Percentiles rank a stretch among this genome's conserved stretches.
phyloP scores from a whole-genome alignment of 2,797 vertebrate species.

The Scleropages formosus region DNA sequence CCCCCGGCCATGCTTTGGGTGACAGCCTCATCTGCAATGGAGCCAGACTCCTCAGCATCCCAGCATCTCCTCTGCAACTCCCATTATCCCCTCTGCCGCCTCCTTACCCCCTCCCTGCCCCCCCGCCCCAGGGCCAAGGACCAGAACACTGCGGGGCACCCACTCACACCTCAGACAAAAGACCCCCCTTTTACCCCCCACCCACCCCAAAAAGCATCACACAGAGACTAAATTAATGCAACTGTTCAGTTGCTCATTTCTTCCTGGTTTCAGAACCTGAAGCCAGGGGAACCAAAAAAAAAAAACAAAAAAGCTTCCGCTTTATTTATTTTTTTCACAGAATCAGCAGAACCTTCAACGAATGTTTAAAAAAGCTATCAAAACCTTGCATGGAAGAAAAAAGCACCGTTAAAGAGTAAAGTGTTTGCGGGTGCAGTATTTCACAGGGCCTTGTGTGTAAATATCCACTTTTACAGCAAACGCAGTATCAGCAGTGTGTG shows the following conservation, averaged over 20 bases:
- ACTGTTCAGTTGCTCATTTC: slow-evolving; percentile 3
- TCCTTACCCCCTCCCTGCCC: not conserved
- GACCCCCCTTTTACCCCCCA: slow-evolving; percentile 7
- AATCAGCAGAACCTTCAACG: not conserved
- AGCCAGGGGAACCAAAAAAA: not conserved
- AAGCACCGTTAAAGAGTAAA: not conserved
- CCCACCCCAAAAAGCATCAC: not conserved
- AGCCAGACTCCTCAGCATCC: not conserved
- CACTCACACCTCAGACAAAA: slow-evolving; percentile 40
- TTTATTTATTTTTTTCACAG: not conserved
- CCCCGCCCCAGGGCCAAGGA: slow-evolving; percentile 35
- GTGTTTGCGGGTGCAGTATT: slow-evolving; percentile 2
- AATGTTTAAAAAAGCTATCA: not conserved
- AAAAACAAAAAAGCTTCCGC: not conserved
- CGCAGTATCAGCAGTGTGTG: not conserved
- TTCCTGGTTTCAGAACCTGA: not conserved
- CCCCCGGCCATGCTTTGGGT: slow-evolving; percentile 39
- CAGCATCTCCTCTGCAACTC: not conserved
- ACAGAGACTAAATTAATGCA: slow-evolving; percentile 22
- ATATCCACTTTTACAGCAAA: not conserved
- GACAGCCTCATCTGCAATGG: slow-evolving; percentile 33
- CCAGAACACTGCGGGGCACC: slow-evolving; percentile 37
- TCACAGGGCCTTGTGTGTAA: not conserved
- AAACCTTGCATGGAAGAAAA: not conserved
- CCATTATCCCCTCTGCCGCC: not conserved